These are phyloP conservation scores for Chromobotia macracanthus DNA, from an alignment of 2,797 vertebrate genomes.

Conservation along the genomic window DNA sequence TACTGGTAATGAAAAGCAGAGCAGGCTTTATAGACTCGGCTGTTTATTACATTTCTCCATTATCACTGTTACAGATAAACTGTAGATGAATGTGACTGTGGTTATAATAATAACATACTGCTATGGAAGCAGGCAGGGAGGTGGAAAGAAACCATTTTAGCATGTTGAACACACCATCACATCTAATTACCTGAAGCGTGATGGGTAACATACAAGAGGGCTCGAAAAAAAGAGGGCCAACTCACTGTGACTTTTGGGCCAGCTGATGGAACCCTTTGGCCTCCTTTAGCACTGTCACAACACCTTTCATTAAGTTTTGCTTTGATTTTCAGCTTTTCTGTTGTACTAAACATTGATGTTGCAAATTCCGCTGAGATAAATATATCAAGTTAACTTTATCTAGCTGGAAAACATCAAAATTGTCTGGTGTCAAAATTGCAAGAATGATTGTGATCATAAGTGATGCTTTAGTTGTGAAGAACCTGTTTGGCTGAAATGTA, in stretches of 20 bases:
- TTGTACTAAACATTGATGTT: no score
- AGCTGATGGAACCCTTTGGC: not conserved
- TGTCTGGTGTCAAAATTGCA: no score
- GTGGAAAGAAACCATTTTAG: not conserved
- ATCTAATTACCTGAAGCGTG: conserved; percentile 14
- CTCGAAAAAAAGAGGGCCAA: not conserved
- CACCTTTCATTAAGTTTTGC: not conserved
- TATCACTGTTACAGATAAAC: conserved; percentile 56
- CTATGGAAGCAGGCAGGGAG: conserved; percentile 11
- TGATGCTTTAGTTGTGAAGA: not conserved
- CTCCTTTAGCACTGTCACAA: not conserved
- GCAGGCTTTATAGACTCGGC: conserved; percentile 54
- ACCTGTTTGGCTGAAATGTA: no score
- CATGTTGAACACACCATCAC: not conserved
- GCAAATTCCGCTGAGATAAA: no score
- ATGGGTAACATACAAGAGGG: not conserved
- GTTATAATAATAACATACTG: not conserved
- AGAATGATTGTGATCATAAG: no score
- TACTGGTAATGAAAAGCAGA: conserved; percentile 60
- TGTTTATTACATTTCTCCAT: conserved; percentile 51
- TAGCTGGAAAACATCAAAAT: no score
- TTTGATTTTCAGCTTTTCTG: no score
- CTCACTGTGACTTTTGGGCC: not conserved
- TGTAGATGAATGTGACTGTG: conserved; percentile 8
- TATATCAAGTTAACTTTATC: no score